Base-by-base conservation (phyloP, 1,140 invertebrate species). In the Brachionus calyciflorus region DNA sequence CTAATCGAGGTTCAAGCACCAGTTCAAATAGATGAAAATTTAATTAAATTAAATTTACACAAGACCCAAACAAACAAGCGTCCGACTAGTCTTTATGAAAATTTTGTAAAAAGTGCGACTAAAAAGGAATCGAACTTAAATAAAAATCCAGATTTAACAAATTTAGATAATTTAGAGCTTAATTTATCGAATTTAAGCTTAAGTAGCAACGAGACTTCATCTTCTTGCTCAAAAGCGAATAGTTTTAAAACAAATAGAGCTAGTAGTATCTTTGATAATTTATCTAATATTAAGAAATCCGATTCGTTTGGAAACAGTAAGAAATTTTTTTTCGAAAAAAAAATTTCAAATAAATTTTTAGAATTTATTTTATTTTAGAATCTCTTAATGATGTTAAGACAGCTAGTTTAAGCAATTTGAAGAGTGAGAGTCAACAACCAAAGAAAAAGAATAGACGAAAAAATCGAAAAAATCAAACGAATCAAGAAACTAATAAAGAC, bases 141-240 rank as follows among this genome's bases (percentile, higher is more conserved):
- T 24, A 41, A 63, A 63, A 21, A n/a, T n/a, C n/a, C n/a, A n/a
- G n/a, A n/a, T n/a, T n/a, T 37, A 3, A 5, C 33, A 37, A 37
- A 5, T 7, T 7, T 65, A 12, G 60, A 41, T 2, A 28, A 37
- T 1, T 65, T 65, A 17, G 60, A 65, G 19, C 14, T 44, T 12
- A 65, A 65, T 44, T 44, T 65, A 28, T 65, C 60, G 3, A 65
- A 28, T 65, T 65, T 65, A 28, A 65, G 40, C 19, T 44, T 65
- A 41, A 65, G 40, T 41, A 44, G 37, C 21, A 65, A 65, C 30
- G 40, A 65, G 37, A 60, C 26, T 37, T 7, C 30, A 37, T 60
- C 55, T 10, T 2, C 37, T 30, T 33, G 19, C 37, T 60, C 55
- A 37, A 60, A 60, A 60, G 30, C 9, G 33, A 37, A 37, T 10